Evolutionary conservation across 53 echinoderm and acorn worm species (phyloP), one percentile per base, ranked within the genome.

Genomic region (Arbacia lixula): DNA sequence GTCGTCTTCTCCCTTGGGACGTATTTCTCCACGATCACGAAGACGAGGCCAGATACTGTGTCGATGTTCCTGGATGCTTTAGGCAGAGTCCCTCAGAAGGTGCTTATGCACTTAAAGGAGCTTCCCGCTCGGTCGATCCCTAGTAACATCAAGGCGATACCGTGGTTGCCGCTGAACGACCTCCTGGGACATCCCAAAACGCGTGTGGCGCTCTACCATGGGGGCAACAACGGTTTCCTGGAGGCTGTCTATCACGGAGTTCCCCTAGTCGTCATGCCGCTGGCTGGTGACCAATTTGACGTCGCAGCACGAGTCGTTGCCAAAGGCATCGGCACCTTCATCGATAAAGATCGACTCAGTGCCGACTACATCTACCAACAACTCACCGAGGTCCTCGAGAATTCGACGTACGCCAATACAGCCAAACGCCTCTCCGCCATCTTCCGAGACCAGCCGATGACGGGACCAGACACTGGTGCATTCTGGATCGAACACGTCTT

Each of bases 401-500:
- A 63, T 63, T 17, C 49, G 41, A 24, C 28, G 8, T 63, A 63
- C 32, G 29, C 22, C 46, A 12, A 12, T 30, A 63, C 28, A 3
- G 82, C 82, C 51, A 62, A 63, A 32, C 82, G 64, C 1, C 12
- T 81, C 14, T 81, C 82, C 0, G 82, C 62, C 43, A 81, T 81
- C 20, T 42, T 79, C 31, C 39, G 35, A 49, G 64, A 81, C 22
- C 82, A 64, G 28, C 82, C 82, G n/a, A 43, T 81, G 64, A 49
- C 26, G 17, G 49, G 63, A 42, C 63, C 82, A 27, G 82, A 81
- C 63, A 40, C 63, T 40, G 82, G 63, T 43, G 62, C 82, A 4
- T 81, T 81, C 62, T 81, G 82, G 82, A 77, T 77, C n/a, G 29
- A 77, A 17, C 77, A 58, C 41, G 77, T 77, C 24, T 24, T 58